Evolutionary conservation across 2,113 vertebrate genomes (phyloP), one percentile per base, ranked within the genome.

Genomic region (Ammodramus savannarum): DNA sequence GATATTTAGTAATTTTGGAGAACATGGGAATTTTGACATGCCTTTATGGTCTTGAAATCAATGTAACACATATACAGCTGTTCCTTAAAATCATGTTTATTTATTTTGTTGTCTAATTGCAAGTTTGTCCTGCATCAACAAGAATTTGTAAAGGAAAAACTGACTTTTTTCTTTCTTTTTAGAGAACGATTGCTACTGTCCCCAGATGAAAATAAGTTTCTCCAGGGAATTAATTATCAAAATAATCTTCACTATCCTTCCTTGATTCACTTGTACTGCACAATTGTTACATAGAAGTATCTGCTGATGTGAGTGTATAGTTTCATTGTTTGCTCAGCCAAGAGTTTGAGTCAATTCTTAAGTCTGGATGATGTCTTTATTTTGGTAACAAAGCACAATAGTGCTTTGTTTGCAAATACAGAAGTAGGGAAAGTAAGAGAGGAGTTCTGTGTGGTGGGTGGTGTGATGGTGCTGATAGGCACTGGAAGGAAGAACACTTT

Each of bases 171-270:
- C 49, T 94, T 79, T 32, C 68, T 94, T 89, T 89, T 93, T 85
- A 32, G 39, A 89, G 34, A 69, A 7, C 2, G 23, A 43, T 19
- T 62, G 51, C 68, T 84, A 38, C 48, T 38, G 23, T 72, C 8
- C 66, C 52, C 54, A 87, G 75, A 72, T 58, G 49, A 80, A 86
- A 84, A 83, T 9, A 0, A 16, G 7, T 61, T 93, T 94, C 81
- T 62, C 36, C 38, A 49, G 59, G 43, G 94, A 90, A 61, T 92
- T 95, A 93, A 96, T 97, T 96, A 96, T 66, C 52, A 65, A 88
- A 80, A 18, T n/a, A 1, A 32, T 49, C 41, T 82, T 68, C 32
- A 78, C 17, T 19, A 21, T 72, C 43, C 48, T 54, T 21, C 17
- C 39, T 74, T 20, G 39, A 83, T 62, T 81, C 21, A 44, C 16